Conservation (phyloP, 2,113 vertebrate species). For the Peromyscus californicus region DNA sequence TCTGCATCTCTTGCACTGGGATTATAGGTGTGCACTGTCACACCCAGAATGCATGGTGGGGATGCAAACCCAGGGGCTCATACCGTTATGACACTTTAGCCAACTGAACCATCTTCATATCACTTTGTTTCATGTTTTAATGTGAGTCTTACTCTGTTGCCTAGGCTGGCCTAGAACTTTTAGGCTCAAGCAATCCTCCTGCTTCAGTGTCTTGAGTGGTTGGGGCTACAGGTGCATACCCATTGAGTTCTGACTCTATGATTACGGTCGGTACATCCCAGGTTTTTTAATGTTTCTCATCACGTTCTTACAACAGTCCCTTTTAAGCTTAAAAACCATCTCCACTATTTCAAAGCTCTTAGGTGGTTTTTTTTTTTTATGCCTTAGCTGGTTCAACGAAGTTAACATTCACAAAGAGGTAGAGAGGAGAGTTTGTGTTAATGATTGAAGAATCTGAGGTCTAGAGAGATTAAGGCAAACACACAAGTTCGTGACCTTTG, state of each 20-base stretch:
- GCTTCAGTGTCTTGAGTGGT: not conserved
- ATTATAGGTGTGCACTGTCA: not conserved
- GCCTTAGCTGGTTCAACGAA: conserved; percentile 19
- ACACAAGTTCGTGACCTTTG: not conserved
- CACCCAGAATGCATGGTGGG: too few species aligned
- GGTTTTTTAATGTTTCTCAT: conserved; percentile 25
- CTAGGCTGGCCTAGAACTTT: not conserved
- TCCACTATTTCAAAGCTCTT: conserved; percentile 25
- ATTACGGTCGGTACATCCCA: not conserved
- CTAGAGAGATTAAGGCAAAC: not conserved
- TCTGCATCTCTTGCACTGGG: not conserved
- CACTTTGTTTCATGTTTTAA: not conserved
- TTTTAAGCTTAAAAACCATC: conserved; percentile 62
- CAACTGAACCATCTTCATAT: not conserved
- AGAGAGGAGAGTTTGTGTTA: not conserved
- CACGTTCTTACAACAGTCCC: not conserved
- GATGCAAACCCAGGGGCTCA: not conserved
- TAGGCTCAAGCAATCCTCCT: not conserved
- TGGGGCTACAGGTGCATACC: not conserved
- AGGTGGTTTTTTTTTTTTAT: not conserved
- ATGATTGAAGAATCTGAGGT: not conserved
- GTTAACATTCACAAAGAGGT: not conserved
- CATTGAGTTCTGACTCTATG: conserved; percentile 20
- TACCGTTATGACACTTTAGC: too few species aligned
- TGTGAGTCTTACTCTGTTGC: not conserved